Evolutionary conservation across 2,113 vertebrate genomes (phyloP), one percentile per base, ranked within the genome.

Genomic region (Synchiropus splendidus): DNA sequence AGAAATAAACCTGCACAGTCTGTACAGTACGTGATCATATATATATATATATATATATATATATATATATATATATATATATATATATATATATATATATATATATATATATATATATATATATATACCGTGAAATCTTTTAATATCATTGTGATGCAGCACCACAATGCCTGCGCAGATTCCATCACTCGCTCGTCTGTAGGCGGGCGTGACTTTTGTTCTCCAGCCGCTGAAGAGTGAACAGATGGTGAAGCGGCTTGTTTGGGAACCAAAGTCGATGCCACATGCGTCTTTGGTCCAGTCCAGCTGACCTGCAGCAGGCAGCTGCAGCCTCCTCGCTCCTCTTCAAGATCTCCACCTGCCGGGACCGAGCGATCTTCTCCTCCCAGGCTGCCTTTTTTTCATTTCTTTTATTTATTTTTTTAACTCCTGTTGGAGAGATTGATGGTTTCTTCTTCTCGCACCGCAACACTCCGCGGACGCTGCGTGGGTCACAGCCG

Each of bases 221-320:
- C 54, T 51, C 57, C 45, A 51, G 63, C 49, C 48, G 46, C 40
- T 53, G 48, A 17, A 54, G 54, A 60, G 53, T 43, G 68, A 70
- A 53, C 84, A 86, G 85, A 85, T 80, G 83, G 83, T 56, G 74
- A 66, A 64, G 67, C 42, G 61, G 57, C 49, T 35, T 49, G 67
- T 67, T 54, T 30, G 16, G 58, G 53, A 52, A 66, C 31, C 47
- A n/a, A 54, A 55, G 61, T 67, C 54, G 59, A 61, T 68, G 75
- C 58, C 67, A 47, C 44, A 13, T 46, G 11, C 48, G 50, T 39
- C 74, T 54, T 16, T 27, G 21, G 21, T 27, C 21, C 64, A 66
- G 76, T 61, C 82, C 83, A 81, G 83, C 86, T 88, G 86, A 89
- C 83, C 74, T 67, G 75, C 67, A 18, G 42, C 58, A 77, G 73